Base-by-base conservation (phyloP, 2,797 vertebrate species). In the Mycteria americana region DNA sequence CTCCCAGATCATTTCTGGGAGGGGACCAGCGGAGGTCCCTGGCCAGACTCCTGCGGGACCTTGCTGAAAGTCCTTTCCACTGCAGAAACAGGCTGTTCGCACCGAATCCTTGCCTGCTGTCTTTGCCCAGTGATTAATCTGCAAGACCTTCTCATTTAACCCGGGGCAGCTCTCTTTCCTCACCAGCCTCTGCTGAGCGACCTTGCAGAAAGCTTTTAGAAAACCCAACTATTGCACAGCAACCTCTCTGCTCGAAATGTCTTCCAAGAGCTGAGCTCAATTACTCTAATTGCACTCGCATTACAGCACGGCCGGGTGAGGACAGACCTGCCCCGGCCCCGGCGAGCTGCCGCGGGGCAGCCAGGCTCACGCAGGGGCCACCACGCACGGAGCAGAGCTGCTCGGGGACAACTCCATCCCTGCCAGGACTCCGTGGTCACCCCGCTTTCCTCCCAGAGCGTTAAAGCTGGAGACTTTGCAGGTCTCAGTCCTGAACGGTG, bases 371-470 rank as follows among this genome's bases (percentile, higher is more conserved):
- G 24, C 50, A 63, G 39, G 17, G 57, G 35, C 39, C 90, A 63
- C 63, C 14, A 7, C 2, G 10, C 48, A 18, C 1, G 22, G n/a
- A 54, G 35, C 21, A 30, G 65, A 51, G 65, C 35, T 68, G 70
- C 39, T 23, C 0, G 1, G 51, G 51, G 57, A 53, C 51, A 35
- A 7, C 33, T 31, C 57, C 73, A n/a, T 43, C 51, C 43, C 41
- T 50, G 37, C 54, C 37, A 41, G 60, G 25, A 13, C 11, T 43
- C 0, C 0, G 7, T 13, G 41, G 14, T 63, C 22, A 27, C 48
- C n/a, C 23, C 3, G 1, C 22, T 72, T 81, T 80, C 69, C 39
- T 82, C 75, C 70, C 3, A 6, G 48, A 72, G 25, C 48, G 46
- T 21, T 41, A 15, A 25, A 59, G 35, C 37, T 48, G 78, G 30